These are phyloP conservation scores for Drosophila serrata DNA, from an alignment of 1,140 invertebrate genomes.

Conservation along the genomic window DNA sequence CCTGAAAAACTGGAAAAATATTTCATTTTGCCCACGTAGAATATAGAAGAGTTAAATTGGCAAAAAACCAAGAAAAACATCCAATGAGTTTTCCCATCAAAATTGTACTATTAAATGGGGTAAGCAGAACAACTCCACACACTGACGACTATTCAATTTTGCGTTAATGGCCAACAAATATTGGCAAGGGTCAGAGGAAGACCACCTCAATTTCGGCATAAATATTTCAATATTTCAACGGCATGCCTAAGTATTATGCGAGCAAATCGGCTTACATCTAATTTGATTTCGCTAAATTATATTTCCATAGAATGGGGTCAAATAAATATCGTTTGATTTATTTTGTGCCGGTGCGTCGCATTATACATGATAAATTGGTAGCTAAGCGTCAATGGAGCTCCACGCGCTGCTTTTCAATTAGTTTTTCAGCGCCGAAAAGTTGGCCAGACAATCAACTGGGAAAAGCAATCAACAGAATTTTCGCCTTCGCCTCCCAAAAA, in stretches of 20 bases:
- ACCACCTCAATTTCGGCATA: slow-evolving; percentile 29
- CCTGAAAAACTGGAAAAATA: slow-evolving; percentile 28
- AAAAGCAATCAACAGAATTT: slow-evolving; percentile 50
- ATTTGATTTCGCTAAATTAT: slow-evolving; percentile 51
- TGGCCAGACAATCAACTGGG: slow-evolving; percentile 21
- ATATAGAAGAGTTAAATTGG: slow-evolving; percentile 55
- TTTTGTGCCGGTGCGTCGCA: slow-evolving; percentile 7
- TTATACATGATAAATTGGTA: slow-evolving; percentile 37
- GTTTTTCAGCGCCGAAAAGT: slow-evolving; percentile 8
- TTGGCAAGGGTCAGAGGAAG: slow-evolving; percentile 6
- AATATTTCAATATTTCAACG: slow-evolving; percentile 60
- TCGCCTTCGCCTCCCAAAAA: slow-evolving; percentile 16
- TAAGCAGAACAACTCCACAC: slow-evolving; percentile 18
- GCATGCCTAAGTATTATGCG: slow-evolving; percentile 39
- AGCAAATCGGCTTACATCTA: slow-evolving; percentile 69
- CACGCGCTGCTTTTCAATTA: slow-evolving; percentile 25
- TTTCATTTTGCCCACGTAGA: slow-evolving; percentile 64
- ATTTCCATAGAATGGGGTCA: slow-evolving; percentile 11
- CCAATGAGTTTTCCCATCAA: slow-evolving; percentile 37
- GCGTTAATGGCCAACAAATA: slow-evolving; percentile 40
- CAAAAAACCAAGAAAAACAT: slow-evolving; percentile 20
- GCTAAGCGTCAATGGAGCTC: slow-evolving; percentile 10
- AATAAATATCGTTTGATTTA: slow-evolving; percentile 40
- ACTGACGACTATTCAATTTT: slow-evolving; percentile 43
- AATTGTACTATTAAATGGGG: slow-evolving; percentile 65